Percentiles rank a stretch among this genome's conserved stretches.
Evolutionary conservation across 2,797 vertebrate genomes (phyloP).

Genomic region (Vespertilio murinus): DNA sequence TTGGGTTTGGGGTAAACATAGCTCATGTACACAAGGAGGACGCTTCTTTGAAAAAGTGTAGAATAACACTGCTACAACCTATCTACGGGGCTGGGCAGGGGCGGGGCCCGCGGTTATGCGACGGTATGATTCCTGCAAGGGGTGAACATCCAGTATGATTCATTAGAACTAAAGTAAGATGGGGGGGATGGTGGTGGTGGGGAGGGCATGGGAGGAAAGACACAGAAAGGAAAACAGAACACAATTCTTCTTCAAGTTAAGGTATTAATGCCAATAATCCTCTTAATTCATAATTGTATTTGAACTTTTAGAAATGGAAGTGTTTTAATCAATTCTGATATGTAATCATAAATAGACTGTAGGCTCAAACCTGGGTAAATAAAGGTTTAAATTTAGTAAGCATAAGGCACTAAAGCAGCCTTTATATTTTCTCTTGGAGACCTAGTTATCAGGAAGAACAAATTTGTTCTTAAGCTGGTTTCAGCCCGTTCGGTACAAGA

Average conservation of each 20-base stretch:
- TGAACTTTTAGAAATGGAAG: constrained; percentile 74
- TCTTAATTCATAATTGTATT: constrained; percentile 65
- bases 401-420: constrained; percentile 82
- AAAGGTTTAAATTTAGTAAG: constrained; percentile 73
- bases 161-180: background rate
- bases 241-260: constrained; percentile 64
- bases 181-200: too few species aligned
- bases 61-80: constrained; percentile 24
- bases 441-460: constrained; percentile 79
- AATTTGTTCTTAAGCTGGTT: constrained; percentile 79
- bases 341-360: constrained; percentile 68
- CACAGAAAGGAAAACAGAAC: constrained; percentile 57
- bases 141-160: background rate
- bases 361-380: constrained; percentile 72
- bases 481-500: constrained; percentile 80
- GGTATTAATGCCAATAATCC: constrained; percentile 72
- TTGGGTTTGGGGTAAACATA: constrained; percentile 37
- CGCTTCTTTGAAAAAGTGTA: constrained; percentile 4
- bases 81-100: background rate
- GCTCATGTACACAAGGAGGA: constrained; percentile 26
- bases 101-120: background rate
- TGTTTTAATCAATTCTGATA: constrained; percentile 65
- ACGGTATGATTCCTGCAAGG: background rate
- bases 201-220: background rate
- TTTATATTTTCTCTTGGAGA: constrained; percentile 79